phyloP scores from a whole-genome alignment of 2,888 invertebrate species.

The Atethmia centrago region DNA sequence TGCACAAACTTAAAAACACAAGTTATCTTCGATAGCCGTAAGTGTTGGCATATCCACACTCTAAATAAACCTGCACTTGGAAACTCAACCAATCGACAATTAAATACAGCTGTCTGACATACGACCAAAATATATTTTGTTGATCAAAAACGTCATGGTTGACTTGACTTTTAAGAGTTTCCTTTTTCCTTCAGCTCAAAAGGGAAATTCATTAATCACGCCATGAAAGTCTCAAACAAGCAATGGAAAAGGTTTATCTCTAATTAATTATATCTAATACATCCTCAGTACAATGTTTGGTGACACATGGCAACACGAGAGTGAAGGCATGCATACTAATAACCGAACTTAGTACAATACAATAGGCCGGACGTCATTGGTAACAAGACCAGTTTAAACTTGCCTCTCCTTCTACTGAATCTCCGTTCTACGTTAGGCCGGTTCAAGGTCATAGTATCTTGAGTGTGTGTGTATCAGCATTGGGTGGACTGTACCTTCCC shows the following conservation, averaged over 20 bases:
- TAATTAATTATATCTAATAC: slow-evolving; percentile 51
- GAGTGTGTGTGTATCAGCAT: no score
- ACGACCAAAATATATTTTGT: neutral
- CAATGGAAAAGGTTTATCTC: slow-evolving; percentile 11
- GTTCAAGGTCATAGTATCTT: neutral
- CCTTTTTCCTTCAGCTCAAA: neutral
- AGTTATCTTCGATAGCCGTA: neutral
- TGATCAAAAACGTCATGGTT: neutral
- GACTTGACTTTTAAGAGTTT: neutral
- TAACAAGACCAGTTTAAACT: neutral
- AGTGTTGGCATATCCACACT: neutral
- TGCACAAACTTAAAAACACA: neutral
- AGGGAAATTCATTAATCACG: slow-evolving; percentile 7
- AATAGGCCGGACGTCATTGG: neutral
- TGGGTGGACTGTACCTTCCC: slow-evolving; percentile 13
- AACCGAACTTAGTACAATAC: slow-evolving; percentile 36
- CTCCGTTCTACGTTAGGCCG: no score
- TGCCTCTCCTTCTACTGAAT: neutral
- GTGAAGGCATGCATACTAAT: slow-evolving; percentile 60
- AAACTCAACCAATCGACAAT: neutral
- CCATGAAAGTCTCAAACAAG: neutral
- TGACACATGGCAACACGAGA: slow-evolving; percentile 53
- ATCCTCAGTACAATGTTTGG: slow-evolving; percentile 38
- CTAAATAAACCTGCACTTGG: neutral
- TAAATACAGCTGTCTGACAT: neutral